Base-by-base conservation (phyloP, 2,797 vertebrate species). In the Phaenicophaeus curvirostris region DNA sequence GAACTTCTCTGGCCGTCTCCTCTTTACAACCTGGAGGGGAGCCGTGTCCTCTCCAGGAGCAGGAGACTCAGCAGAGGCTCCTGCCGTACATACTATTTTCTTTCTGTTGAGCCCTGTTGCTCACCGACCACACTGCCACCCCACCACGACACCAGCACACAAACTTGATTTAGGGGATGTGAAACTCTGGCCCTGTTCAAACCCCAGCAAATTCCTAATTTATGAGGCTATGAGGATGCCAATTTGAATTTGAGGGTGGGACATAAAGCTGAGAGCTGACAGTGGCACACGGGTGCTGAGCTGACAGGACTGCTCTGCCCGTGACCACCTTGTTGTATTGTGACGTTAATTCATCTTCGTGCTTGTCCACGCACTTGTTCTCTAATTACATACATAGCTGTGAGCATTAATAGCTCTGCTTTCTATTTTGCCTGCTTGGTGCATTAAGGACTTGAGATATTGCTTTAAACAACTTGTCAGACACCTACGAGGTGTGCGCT, bases 201-300 rank as follows among this genome's bases (percentile, higher is more conserved):
- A 15, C 1, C 1, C 0, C 9, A 23, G 65, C 42, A 10, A 11
- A n/a, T 17, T 3, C 1, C 33, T 55, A 57, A 1, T 8, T 46
- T 3, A 6, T 4, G 44, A 7, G 74, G 11, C 80, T 6, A 0
- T 1, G 41, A n/a, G 37, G 24, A 37, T 3, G 4, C 6, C 1
- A 17, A 1, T 10, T 6, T 31, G 48, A 31, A 51, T 0, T 0
- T 9, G 8, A 11, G 12, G 50, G 31, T 2, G 13, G 28, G 3
- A 0, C 0, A n/a, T 18, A 8, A 21, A 21, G 63, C 20, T 4
- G 31, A 35, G 3, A 14, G 1, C 0, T 0, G 3, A 5, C 0
- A 1, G 50, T 24, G 0, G 8, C 81, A 16, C 2, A 7, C 44
- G n/a, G 41, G 31, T 24, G 68, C 68, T 48, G 54, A 11, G 35